Conservation (phyloP, 35 echinoderm and acorn worm genomes). For the Acanthaster planci region DNA sequence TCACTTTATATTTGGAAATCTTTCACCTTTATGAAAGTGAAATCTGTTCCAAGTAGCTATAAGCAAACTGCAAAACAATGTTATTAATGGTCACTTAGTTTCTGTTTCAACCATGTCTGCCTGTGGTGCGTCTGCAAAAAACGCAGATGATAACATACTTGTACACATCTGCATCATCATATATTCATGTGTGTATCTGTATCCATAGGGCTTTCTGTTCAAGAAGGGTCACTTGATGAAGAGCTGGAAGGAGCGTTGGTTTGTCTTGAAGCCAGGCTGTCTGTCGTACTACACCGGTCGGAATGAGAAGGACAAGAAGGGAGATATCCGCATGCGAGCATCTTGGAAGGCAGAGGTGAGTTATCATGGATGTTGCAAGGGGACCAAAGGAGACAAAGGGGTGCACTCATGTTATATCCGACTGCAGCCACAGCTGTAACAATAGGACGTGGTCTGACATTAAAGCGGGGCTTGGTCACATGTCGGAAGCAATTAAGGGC, state of each 20-base stretch:
- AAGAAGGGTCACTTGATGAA: slow-evolving; percentile 89
- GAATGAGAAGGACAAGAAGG: slow-evolving; percentile 76
- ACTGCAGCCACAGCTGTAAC: too few species aligned
- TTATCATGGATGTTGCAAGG: neutral
- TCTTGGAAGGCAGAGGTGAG: slow-evolving; percentile 87
- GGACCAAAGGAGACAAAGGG: too few species aligned
- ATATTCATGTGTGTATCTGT: neutral
- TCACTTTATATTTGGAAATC: neutral
- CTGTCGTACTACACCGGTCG: slow-evolving; percentile 66
- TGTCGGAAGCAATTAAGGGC: too few species aligned
- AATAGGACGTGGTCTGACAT: too few species aligned
- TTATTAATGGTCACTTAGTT: too few species aligned
- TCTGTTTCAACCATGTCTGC: too few species aligned
- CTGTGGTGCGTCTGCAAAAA: too few species aligned
- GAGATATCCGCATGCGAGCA: slow-evolving; percentile 52
- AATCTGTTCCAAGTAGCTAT: neutral
- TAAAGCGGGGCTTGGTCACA: too few species aligned
- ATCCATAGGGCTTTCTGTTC: slow-evolving; percentile 65
- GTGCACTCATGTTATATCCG: too few species aligned
- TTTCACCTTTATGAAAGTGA: neutral
- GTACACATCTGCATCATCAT: too few species aligned
- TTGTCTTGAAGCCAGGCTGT: slow-evolving; percentile 71
- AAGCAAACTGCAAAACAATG: too few species aligned
- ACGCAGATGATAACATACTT: too few species aligned
- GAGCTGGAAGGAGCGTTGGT: slow-evolving; percentile 82